Evolutionary conservation across 2,113 vertebrate species (phyloP), one percentile per base, ranked within the genome.

Genomic region (Dunckerocampus dactyliophorus): DNA sequence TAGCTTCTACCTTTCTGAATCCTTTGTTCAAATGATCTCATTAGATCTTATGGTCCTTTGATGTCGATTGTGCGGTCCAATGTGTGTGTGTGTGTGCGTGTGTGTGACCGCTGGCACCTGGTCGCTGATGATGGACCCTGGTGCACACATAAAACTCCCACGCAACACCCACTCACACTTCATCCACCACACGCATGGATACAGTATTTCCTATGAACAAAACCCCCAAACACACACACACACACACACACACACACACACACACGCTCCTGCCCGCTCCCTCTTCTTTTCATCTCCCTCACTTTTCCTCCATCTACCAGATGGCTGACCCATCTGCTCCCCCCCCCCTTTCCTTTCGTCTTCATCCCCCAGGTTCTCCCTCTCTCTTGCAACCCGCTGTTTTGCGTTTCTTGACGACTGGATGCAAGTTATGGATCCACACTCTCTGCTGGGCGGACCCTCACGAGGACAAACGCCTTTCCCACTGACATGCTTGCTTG

Each of bases 291-390:
- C 76, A 88, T 85, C 83, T 89, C 82, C 58, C 71, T 80, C 65
- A 65, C 77, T 84, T 87, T 88, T 85, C 80, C 80, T 88, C 77
- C 74, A 81, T 88, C 76, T 76, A 89, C 78, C 90, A 92, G 91
- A 91, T 92, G 91, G 91, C 85, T 90, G 86, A 90, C 88, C 91
- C 90, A 92, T 92, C 90, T 92, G 90, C 86, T 89, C 83, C 57
- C 50, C 72, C 65, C 81, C 76, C 68, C 75, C 79, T 76, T 77
- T 76, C 71, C 67, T 75, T 76, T 72, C 21, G 67, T 76, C 81
- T 69, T 71, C 63, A 65, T 71, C 87, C 65, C 87, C 65, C 4
- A 71, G 63, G 56, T 70, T 52, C 64, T 54, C 62, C 43, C 73
- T 50, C 19, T 39, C 17, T 20, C 52, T 46, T 63, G 64, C 67